Conservation (phyloP, 30 jellyfish, hydroid and myxozoan species). For the Aurelia sp. region DNA sequence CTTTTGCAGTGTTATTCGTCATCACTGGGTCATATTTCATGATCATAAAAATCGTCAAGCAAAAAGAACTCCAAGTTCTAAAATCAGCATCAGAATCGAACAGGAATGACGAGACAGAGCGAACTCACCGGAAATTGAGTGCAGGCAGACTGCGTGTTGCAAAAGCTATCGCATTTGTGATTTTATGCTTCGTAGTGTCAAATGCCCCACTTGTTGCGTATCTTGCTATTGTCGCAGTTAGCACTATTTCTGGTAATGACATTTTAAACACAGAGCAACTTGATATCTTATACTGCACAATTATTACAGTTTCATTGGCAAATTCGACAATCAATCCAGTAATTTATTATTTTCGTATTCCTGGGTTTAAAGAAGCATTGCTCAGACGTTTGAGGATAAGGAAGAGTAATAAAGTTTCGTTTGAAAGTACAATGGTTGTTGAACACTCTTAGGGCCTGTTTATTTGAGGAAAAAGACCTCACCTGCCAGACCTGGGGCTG, state of each 20-base stretch:
- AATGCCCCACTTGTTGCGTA: slow-evolving; percentile 61
- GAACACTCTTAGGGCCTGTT: neutral
- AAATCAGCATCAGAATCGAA: neutral
- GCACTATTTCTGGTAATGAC: slow-evolving; percentile 12
- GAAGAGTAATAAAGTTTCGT: neutral
- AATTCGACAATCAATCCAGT: slow-evolving; percentile 85
- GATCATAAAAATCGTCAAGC: slow-evolving; percentile 45
- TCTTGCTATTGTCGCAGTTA: slow-evolving; percentile 33
- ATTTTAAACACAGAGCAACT: neutral
- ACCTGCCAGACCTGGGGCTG: too few relatives aligned
- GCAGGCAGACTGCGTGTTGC: slow-evolving; percentile 51
- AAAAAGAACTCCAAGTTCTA: slow-evolving; percentile 41
- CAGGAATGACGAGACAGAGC: neutral
- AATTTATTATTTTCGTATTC: slow-evolving; percentile 76
- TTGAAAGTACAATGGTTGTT: neutral
- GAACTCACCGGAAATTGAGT: neutral
- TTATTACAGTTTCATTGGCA: slow-evolving; percentile 33
- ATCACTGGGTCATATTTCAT: slow-evolving; percentile 53
- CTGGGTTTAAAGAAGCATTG: slow-evolving; percentile 51
- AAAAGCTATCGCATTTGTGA: slow-evolving; percentile 28
- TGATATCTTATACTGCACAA: slow-evolving; percentile 40
- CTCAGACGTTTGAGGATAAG: slow-evolving; percentile 12
- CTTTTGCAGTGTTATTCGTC: slow-evolving; percentile 37
- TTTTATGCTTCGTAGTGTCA: slow-evolving; percentile 31
- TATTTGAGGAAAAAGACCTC: too few relatives aligned